Conservation (phyloP, 1,140 invertebrate genomes). For the Aethina tumida region DNA sequence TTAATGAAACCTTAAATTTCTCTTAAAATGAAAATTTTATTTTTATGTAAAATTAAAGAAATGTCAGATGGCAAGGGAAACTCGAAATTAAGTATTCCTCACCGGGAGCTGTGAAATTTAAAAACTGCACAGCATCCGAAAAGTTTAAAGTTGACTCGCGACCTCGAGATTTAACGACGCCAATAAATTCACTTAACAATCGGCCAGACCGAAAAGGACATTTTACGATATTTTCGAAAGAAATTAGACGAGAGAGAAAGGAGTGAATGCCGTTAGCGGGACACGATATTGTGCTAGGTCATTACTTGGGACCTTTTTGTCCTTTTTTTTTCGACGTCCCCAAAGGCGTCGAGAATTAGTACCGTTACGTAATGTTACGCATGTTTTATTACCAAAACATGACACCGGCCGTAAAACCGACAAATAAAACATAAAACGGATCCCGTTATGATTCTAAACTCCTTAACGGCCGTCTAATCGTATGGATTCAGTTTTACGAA, state of each 20-base stretch:
- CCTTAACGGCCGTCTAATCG: conserved; percentile 17
- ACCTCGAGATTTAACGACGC: too few species aligned
- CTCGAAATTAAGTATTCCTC: too few species aligned
- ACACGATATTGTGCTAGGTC: conserved; percentile 25
- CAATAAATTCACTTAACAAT: too few species aligned
- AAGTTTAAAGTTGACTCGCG: too few species aligned
- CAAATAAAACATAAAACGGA: conserved; percentile 28
- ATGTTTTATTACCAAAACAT: conserved; percentile 31
- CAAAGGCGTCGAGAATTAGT: conserved; percentile 11
- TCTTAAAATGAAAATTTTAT: too few species aligned
- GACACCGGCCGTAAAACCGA: conserved; percentile 22
- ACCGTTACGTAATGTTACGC: conserved; percentile 27
- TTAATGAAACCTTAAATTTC: too few species aligned
- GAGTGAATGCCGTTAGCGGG: conserved; percentile 14
- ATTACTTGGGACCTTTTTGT: conserved; percentile 20
- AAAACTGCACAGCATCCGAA: too few species aligned
- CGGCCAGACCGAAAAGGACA: neutral
- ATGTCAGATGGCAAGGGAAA: too few species aligned
- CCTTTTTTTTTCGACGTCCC: conserved; percentile 7
- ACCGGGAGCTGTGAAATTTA: too few species aligned
- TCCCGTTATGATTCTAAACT: conserved; percentile 24
- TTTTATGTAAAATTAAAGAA: too few species aligned
- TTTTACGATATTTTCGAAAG: conserved; percentile 9
- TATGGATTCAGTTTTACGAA: conserved; percentile 21
- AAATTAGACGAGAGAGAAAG: conserved; percentile 22